phyloP scores from a whole-genome alignment of 1,140 invertebrate genomes.

The Archivesica marissinica region DNA sequence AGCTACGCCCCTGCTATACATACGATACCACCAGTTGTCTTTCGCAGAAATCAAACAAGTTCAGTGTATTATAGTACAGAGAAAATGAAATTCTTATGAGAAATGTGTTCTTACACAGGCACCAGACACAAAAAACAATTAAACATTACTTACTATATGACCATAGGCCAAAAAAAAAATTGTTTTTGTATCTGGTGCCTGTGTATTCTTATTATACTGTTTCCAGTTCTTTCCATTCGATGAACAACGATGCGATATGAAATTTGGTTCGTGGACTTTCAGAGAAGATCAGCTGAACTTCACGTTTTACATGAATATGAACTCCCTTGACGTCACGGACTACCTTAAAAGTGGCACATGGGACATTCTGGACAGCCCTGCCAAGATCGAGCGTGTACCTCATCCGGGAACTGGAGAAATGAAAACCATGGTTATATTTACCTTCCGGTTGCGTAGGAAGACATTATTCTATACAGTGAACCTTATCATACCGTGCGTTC shows the following conservation, averaged over 20 bases:
- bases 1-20: too few species aligned
- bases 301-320: conserved; percentile 96
- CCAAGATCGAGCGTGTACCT: conserved; percentile 70
- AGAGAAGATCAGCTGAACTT: conserved; percentile 98
- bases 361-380: conserved; percentile 99
- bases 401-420: conserved; percentile 73
- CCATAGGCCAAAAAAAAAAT: too few species aligned
- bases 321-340: conserved; percentile 97
- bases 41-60: too few species aligned
- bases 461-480: conserved; percentile 99
- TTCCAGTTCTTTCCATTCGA: conserved; percentile 97
- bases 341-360: conserved; percentile 99
- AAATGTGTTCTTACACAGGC: too few species aligned
- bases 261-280: conserved; percentile 99
- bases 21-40: too few species aligned
- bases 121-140: too few species aligned
- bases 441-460: conserved; percentile 97
- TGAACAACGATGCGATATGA: conserved; percentile 98
- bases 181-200: too few species aligned
- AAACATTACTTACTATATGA: too few species aligned
- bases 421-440: conserved; percentile 75
- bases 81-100: too few species aligned
- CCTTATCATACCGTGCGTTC: conserved; percentile 97
- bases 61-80: too few species aligned
- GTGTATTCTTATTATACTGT: too few species aligned